Conservation (phyloP, 2,797 vertebrate species). For the Hippocampus kuda region DNA sequence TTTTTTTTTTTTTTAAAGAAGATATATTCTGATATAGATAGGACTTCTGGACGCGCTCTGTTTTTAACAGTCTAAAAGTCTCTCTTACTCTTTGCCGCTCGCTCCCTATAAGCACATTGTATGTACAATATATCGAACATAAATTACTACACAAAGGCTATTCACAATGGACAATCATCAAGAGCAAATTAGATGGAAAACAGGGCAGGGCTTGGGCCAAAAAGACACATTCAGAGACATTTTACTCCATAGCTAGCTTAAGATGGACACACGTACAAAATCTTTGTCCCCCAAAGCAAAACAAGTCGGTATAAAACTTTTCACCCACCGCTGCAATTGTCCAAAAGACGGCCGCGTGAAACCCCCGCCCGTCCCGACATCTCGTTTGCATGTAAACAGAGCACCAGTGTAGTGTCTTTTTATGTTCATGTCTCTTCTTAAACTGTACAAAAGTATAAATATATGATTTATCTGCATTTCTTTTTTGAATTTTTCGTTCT, state of each 20-base stretch:
- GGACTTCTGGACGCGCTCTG: slow-evolving; percentile 59
- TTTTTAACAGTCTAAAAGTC: slow-evolving; percentile 67
- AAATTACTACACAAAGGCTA: slow-evolving; percentile 76
- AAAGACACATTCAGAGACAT: slow-evolving; percentile 43
- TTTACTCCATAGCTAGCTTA: slow-evolving; percentile 52
- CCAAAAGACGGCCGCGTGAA: slow-evolving; percentile 41
- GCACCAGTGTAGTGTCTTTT: slow-evolving; percentile 84
- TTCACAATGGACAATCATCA: slow-evolving; percentile 72
- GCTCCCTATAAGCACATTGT: slow-evolving; percentile 65
- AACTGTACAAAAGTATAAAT: slow-evolving; percentile 93
- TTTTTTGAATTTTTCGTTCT: slow-evolving; percentile 19
- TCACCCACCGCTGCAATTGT: slow-evolving; percentile 24
- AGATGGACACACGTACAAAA: slow-evolving; percentile 57
- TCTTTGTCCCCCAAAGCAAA: slow-evolving; percentile 42
- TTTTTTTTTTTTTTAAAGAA: neutral
- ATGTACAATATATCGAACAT: slow-evolving; percentile 82
- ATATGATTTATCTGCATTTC: slow-evolving; percentile 74
- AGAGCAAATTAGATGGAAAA: slow-evolving; percentile 50
- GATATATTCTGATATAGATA: slow-evolving; percentile 43
- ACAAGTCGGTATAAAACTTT: slow-evolving; percentile 22
- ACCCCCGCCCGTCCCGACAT: slow-evolving; percentile 42
- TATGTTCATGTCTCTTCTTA: slow-evolving; percentile 69
- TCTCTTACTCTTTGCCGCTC: slow-evolving; percentile 46
- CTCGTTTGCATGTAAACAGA: slow-evolving; percentile 77
- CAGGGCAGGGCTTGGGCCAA: slow-evolving; percentile 18